phyloP scores from a whole-genome alignment of 2,888 invertebrate species.

The Aplocera efformata region DNA sequence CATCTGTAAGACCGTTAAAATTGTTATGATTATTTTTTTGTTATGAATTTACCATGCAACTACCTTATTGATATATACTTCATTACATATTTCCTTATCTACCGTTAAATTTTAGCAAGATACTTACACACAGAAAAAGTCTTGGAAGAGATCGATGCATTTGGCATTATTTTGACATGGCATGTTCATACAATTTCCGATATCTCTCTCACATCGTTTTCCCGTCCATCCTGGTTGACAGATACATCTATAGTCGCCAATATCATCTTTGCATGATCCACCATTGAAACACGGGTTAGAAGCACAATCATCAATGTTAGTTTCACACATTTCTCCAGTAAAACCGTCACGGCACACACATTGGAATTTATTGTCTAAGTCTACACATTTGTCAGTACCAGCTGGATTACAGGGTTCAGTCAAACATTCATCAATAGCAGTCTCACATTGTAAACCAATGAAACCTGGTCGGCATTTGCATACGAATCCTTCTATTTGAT shows the following conservation, averaged over 20 bases:
- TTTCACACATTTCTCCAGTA: slow-evolving; percentile 90
- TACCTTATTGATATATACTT: too few species aligned
- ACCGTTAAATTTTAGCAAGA: neutral
- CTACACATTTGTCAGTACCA: slow-evolving; percentile 94
- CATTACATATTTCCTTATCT: too few species aligned
- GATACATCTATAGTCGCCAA: slow-evolving; percentile 90
- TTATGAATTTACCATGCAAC: too few species aligned
- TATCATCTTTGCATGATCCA: slow-evolving; percentile 92
- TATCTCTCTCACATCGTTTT: slow-evolving; percentile 90
- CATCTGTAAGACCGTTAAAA: slow-evolving; percentile 79
- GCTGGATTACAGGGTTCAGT: slow-evolving; percentile 94
- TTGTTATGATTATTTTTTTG: too few species aligned
- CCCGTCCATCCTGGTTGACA: slow-evolving; percentile 95
- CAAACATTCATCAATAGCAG: slow-evolving; percentile 94
- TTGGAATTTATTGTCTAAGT: slow-evolving; percentile 91
- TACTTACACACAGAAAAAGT: slow-evolving; percentile 93
- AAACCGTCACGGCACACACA: slow-evolving; percentile 96
- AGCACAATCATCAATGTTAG: slow-evolving; percentile 92
- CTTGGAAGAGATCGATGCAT: slow-evolving; percentile 95
- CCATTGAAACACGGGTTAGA: slow-evolving; percentile 93
- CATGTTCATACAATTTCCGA: slow-evolving; percentile 90
- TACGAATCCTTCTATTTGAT: slow-evolving; percentile 92
- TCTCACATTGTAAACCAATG: slow-evolving; percentile 95
- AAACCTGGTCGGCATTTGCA: slow-evolving; percentile 97
- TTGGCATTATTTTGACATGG: slow-evolving; percentile 96